phyloP scores from a whole-genome alignment of 2,113 vertebrate genomes.

The Gavialis gangeticus region DNA sequence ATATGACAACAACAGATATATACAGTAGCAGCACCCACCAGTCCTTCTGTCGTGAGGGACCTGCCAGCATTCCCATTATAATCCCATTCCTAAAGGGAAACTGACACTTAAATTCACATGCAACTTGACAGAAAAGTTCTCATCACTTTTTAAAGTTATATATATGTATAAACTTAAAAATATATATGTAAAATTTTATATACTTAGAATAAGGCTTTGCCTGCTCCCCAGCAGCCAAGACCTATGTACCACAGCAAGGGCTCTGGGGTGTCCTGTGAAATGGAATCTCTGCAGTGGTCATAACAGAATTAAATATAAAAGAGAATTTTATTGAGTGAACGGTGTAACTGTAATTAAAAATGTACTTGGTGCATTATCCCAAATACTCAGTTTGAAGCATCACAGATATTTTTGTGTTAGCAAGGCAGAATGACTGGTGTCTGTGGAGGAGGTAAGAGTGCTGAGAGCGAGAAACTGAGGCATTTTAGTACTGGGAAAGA shows the following conservation, averaged over 20 bases:
- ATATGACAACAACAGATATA: conserved; percentile 74
- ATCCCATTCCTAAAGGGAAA: conserved; percentile 68
- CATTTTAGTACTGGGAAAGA: conserved; percentile 70
- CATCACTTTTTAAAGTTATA: conserved; percentile 13
- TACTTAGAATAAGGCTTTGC: neutral
- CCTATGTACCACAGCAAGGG: conserved; percentile 37
- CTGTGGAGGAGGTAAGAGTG: conserved; percentile 17
- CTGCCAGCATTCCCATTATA: conserved; percentile 73
- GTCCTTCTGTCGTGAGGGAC: conserved; percentile 60
- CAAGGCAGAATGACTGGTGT: conserved; percentile 72
- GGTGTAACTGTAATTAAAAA: conserved; percentile 53
- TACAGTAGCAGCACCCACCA: conserved; percentile 75
- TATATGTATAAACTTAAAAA: neutral
- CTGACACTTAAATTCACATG: conserved; percentile 63
- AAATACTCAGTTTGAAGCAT: conserved; percentile 54
- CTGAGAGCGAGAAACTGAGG: conserved; percentile 49
- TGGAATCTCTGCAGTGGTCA: conserved; percentile 58
- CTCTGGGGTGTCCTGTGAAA: conserved; percentile 13
- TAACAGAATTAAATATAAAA: conserved; percentile 54
- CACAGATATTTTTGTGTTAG: conserved; percentile 70
- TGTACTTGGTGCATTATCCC: conserved; percentile 69
- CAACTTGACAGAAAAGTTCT: conserved; percentile 64
- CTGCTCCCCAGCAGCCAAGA: conserved; percentile 16
- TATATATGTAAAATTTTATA: neutral
- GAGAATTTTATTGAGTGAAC: neutral